Evolutionary conservation across 2,888 invertebrate species (phyloP).

Genomic region (Leistus spinibarbis): DNA sequence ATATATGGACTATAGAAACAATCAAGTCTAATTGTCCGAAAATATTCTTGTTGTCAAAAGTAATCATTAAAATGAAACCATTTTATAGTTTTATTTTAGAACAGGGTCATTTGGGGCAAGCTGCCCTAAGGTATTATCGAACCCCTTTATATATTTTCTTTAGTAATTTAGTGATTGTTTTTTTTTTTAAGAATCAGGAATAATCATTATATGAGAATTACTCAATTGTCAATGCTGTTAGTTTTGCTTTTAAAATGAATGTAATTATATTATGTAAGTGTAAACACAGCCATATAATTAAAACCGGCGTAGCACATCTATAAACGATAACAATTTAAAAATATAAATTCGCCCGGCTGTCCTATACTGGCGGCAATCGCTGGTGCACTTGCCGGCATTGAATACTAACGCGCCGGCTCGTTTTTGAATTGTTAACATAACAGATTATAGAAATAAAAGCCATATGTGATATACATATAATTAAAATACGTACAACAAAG

Average conservation of each 20-base stretch:
- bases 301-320: neutral
- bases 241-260: neutral
- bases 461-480: constrained; percentile 23
- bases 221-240: neutral
- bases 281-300: neutral
- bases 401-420: neutral
- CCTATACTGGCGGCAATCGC: neutral
- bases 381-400: neutral
- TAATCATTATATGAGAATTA: neutral
- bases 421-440: neutral
- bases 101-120: too few relatives aligned
- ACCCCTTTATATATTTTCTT: neutral
- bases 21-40: neutral
- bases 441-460: neutral
- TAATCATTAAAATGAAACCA: neutral
- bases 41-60: neutral
- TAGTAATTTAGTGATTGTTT: too few relatives aligned
- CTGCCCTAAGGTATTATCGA: neutral
- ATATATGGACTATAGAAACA: neutral
- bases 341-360: neutral
- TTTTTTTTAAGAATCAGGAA: neutral
- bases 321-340: neutral
- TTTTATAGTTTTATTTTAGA: neutral
- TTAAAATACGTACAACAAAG: constrained; percentile 27
- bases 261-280: neutral